phyloP scores from a whole-genome alignment of 2,797 vertebrate species.

The Falco concolor region DNA sequence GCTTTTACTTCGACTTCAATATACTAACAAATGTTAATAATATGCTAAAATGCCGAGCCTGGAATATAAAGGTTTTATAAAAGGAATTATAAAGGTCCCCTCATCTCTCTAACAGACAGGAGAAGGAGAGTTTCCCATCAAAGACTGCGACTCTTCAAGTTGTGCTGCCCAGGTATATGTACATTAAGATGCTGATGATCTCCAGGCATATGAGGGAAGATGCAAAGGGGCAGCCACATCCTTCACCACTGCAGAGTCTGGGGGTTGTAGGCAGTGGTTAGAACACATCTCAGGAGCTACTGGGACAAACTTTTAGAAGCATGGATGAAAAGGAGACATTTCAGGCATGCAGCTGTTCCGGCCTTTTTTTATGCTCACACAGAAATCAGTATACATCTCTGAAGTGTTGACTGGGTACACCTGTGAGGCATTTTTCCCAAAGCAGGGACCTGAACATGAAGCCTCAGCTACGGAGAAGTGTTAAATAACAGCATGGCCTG shows the following conservation, averaged over 20 bases:
- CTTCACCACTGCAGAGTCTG: neutral
- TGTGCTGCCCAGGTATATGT: neutral
- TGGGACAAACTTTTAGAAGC: neutral
- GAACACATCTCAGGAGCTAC: neutral
- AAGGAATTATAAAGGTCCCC: neutral
- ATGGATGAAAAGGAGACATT: neutral
- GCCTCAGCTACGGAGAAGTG: neutral
- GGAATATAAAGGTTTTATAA: neutral
- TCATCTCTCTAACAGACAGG: neutral
- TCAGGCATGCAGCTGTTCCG: neutral
- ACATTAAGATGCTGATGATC: neutral
- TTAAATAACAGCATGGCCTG: neutral
- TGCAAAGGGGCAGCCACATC: neutral
- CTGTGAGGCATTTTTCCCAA: neutral
- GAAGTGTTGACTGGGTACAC: neutral
- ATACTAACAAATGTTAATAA: neutral
- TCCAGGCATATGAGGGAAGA: neutral
- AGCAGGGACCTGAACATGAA: neutral
- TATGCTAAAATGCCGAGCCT: neutral
- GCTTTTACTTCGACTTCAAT: neutral
- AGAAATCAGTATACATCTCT: neutral
- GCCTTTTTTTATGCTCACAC: neutral
- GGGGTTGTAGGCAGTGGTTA: neutral
- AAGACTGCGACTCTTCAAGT: neutral
- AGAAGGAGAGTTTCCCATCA: neutral